Conservation (phyloP, 2,797 vertebrate species). For the Poecilia picta region DNA sequence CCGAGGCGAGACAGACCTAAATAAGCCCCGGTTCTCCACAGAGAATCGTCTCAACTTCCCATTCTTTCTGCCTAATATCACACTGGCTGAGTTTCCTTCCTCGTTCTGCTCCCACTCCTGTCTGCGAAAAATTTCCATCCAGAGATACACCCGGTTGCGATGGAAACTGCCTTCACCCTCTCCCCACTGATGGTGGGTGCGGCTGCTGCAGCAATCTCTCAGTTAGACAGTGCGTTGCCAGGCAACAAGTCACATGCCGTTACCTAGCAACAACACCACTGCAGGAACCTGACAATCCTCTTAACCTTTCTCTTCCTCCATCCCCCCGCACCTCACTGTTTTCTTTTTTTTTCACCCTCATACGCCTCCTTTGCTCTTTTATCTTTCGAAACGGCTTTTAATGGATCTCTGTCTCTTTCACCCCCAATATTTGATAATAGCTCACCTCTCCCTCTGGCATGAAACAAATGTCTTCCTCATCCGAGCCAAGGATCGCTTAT, state of each 20-base stretch:
- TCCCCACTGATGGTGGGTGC: slow-evolving; percentile 79
- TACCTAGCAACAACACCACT: slow-evolving; percentile 86
- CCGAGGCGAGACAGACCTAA: not conserved
- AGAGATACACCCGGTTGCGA: slow-evolving; percentile 78
- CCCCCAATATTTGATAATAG: slow-evolving; percentile 46
- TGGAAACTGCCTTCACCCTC: slow-evolving; percentile 84
- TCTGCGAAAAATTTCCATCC: slow-evolving; percentile 68
- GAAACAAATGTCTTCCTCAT: slow-evolving; percentile 64
- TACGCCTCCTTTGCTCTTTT: slow-evolving; percentile 47
- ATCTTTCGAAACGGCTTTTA: slow-evolving; percentile 55
- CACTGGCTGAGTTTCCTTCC: slow-evolving; percentile 41
- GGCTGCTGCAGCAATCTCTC: slow-evolving; percentile 83
- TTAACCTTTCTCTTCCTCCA: slow-evolving; percentile 78
- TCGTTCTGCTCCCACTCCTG: slow-evolving; percentile 31
- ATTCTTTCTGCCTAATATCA: slow-evolving; percentile 44
- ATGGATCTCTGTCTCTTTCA: slow-evolving; percentile 45
- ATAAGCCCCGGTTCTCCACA: slow-evolving; percentile 12
- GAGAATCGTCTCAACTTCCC: slow-evolving; percentile 23
- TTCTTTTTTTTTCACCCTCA: not conserved
- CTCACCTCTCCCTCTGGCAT: slow-evolving; percentile 52
- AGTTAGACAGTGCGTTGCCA: slow-evolving; percentile 80
- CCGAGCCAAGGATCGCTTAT: slow-evolving; percentile 61
- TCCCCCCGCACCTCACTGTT: slow-evolving; percentile 68
- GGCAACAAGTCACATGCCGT: slow-evolving; percentile 84
- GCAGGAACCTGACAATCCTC: slow-evolving; percentile 84